Evolutionary conservation across 2,113 vertebrate species (phyloP), one percentile per base, ranked within the genome.

Genomic region (Genyomyrus donnyi): DNA sequence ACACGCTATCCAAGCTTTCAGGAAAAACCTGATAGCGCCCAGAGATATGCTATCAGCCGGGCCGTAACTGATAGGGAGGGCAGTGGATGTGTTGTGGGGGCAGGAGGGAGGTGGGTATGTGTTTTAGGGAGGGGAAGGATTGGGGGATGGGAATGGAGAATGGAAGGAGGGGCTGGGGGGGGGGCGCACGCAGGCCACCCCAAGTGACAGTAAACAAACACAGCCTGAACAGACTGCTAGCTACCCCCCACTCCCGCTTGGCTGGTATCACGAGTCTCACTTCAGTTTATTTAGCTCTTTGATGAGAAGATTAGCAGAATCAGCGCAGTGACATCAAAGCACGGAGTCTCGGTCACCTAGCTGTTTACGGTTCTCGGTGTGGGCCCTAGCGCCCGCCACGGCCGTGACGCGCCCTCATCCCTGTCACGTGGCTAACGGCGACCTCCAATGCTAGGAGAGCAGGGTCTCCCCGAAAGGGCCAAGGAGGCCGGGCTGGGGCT

Each of bases 281-380:
- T 89, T 70, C 92, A 87, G 91, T 96, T 96, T 96, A 95, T 95
- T 94, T 94, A 95, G 93, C 92, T 94, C 93, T 96, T 96, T 96
- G 95, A 96, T 95, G 94, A 96, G 95, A 95, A 95, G 96, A 96
- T 97, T 95, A 96, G 93, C 91, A 90, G 91, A 94, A 93, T 94
- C 93, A 91, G 95, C 5, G 85, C 85, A 93, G 52, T 17, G 11
- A 35, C 87, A 62, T 62, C 87, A 62, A 62, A 88, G 86, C 5
- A 31, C 17, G 0, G 85, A 9, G n/a, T 46, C 85, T 35, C 15
- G 11, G 70, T 15, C 27, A 5, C 21, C 70, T 13, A 70, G 13
- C 27, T 13, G 85, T 86, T 50, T 27, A 27, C 21, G 46, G 21
- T 50, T 24, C n/a, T 21, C 48, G 3, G 46, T 17, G 77, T 21